A percentile compares a stretch with the other conserved stretches of the same genome.
phyloP scores from a whole-genome alignment of 2,888 invertebrate species.

The Dichetophora obliterata region DNA sequence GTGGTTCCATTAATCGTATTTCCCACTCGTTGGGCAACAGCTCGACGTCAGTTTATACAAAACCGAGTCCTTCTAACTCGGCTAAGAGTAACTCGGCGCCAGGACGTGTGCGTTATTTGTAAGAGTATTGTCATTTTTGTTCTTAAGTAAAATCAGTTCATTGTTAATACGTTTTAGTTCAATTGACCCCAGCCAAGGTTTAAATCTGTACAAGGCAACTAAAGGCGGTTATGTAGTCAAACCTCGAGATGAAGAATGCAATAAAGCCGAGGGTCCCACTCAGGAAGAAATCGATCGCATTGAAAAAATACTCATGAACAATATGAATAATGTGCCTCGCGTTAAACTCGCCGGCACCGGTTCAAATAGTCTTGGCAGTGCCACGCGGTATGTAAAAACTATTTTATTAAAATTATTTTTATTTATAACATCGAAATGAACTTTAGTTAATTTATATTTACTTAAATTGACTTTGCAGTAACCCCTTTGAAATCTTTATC shows the following conservation, averaged over 20 bases:
- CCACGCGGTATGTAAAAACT: slow-evolving; percentile 62
- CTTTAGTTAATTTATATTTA: slow-evolving; percentile 44
- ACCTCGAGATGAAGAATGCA: slow-evolving; percentile 77
- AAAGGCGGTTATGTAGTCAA: slow-evolving; percentile 76
- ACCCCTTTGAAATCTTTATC: slow-evolving; percentile 60
- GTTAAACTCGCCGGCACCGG: slow-evolving; percentile 68
- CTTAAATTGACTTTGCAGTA: slow-evolving; percentile 56
- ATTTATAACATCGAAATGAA: slow-evolving; percentile 45
- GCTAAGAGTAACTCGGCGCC: slow-evolving; percentile 70
- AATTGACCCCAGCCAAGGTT: slow-evolving; percentile 69
- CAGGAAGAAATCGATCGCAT: slow-evolving; percentile 74
- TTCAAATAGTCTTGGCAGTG: slow-evolving; percentile 71
- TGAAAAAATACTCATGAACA: slow-evolving; percentile 72
- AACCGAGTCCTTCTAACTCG: slow-evolving; percentile 70
- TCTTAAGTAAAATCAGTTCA: background rate
- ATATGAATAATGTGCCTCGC: slow-evolving; percentile 56
- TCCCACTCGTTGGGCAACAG: slow-evolving; percentile 70
- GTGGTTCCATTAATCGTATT: slow-evolving; percentile 64
- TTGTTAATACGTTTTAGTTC: slow-evolving; percentile 57
- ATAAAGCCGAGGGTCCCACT: slow-evolving; percentile 76
- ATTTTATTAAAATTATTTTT: background rate
- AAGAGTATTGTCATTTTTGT: slow-evolving; percentile 46
- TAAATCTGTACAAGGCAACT: slow-evolving; percentile 69
- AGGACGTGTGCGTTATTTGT: slow-evolving; percentile 66
- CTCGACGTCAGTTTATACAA: slow-evolving; percentile 68